Base-by-base conservation (phyloP, 2,888 invertebrate genomes). In the Sarcophaga rosellei region DNA sequence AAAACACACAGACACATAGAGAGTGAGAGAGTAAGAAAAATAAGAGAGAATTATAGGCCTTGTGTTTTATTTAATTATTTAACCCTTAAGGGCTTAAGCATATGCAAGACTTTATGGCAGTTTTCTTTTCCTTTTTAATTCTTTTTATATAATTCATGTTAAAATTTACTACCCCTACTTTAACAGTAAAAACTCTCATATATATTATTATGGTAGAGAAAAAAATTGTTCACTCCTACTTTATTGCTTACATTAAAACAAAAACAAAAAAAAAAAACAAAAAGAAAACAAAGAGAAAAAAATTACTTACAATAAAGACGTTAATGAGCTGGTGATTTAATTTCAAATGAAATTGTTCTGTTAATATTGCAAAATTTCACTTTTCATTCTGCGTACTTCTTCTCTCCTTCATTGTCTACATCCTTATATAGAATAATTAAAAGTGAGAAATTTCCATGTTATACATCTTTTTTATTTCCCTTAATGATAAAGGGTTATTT, bases 21-120 rank as follows among this genome's bases (percentile, higher is more conserved):
- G 53, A 20, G n/a, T 45, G 21, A n/a, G 8, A 6, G 3, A 53
- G 23, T 17, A 17, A 25, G 2, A 44, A 63, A 62, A 12, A 20
- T 20, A 65, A 53, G 45, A 5, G 25, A 65, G 53, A 74, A 65
- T 47, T 59, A 44, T 57, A 57, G 35, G 44, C n/a, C 66, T 44
- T 66, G 11, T 53, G 21, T 57, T 75, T 25, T 65, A 35, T 75
- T 25, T 63, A 74, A 74, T 66, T 63, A 65, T 70, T 53, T 70
- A 63, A 63, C 63, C 35, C 78, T 63, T 44, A 21, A 62, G 53
- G n/a, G 35, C 10, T 35, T 57, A 66, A 66, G 45, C 21, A 47
- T 53, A 65, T 63, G 15, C 23, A 63, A 21, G 23, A 15, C 21
- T 63, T 4, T 5, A 15, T 35, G n/a, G 21, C 23, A n/a, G 47